Evolutionary conservation across 2,888 invertebrate genomes (phyloP).

Genomic region (Busseola fusca): DNA sequence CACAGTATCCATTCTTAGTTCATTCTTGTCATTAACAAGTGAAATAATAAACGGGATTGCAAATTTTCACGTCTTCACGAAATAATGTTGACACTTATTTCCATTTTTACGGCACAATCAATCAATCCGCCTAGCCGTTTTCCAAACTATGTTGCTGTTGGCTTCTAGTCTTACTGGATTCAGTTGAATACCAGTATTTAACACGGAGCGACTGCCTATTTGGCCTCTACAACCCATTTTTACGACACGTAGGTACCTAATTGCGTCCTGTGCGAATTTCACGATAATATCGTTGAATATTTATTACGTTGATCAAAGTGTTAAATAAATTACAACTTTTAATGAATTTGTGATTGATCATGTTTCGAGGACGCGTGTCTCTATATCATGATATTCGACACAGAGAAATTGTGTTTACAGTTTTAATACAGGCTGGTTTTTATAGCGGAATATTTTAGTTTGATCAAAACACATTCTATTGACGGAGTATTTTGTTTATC

Average conservation of each 20-base stretch:
- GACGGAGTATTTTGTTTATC: not conserved
- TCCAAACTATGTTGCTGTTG: too few species aligned
- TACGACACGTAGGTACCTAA: not conserved
- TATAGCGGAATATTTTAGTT: not conserved
- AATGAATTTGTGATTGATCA: slow-evolving; percentile 43
- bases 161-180: too few species aligned
- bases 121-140: too few species aligned
- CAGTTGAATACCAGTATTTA: too few species aligned
- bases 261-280: slow-evolving; percentile 4
- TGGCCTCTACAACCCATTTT: not conserved
- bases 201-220: too few species aligned
- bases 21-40: too few species aligned
- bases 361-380: slow-evolving; percentile 8
- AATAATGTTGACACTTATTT: not conserved
- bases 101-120: not conserved
- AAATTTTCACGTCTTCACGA: not conserved
- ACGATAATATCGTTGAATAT: slow-evolving; percentile 27
- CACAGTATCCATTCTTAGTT: too few species aligned
- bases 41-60: not conserved
- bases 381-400: slow-evolving; percentile 16
- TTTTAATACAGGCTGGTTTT: not conserved
- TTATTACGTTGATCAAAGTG: slow-evolving; percentile 39
- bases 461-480: not conserved
- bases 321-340: slow-evolving; percentile 41
- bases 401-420: not conserved